Base-by-base conservation (phyloP, 2,888 invertebrate genomes). In the Choreutis nemorana region DNA sequence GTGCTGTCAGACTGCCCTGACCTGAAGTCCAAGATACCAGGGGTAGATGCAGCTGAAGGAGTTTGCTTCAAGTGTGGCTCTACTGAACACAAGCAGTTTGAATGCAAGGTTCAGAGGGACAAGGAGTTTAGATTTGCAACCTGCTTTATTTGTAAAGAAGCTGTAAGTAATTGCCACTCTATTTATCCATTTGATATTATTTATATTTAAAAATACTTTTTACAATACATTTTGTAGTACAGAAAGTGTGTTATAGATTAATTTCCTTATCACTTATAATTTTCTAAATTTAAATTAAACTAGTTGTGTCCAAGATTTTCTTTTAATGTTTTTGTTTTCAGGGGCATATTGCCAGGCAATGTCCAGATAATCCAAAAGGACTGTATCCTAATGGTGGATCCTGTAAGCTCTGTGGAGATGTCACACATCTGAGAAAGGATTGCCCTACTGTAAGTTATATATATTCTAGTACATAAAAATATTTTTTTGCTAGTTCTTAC, bases 31-130 rank as follows among this genome's bases (percentile, higher is more conserved):
- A 81, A 81, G 43, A 78, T 81, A 49, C 66, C 72, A 20, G 66
- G 64, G 10, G 58, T 67, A 2, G 68, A 77, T 32, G 56, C 68
- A 0, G 81, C 75, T 3, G 83, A 83, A 27, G 90, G 90, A 4
- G 84, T 93, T 26, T 94, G 94, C 51, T 94, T 90, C 52, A 93
- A 93, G 61, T 94, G 94, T 65, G 94, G 94, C 1, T 93, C 93
- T 0, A 90, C 90, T 3, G 94, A 94, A 55, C 94, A 94, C 53
- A 85, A 84, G 7, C 86, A 88, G 47, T 85, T 85, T 52, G 84
- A 87, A 49, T 90, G 90, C 46, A 86, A 84, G 72, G 87, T 87
- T 1, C 82, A 82, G 18, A 82, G 71, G 41, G 81, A 81, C 22
- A 81, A 84, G 36, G 85, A 87, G 33, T 92, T 85, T 49, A 84